Evolutionary conservation across 2,113 vertebrate species (phyloP), one percentile per base, ranked within the genome.

Genomic region (Heliornis fulica): DNA sequence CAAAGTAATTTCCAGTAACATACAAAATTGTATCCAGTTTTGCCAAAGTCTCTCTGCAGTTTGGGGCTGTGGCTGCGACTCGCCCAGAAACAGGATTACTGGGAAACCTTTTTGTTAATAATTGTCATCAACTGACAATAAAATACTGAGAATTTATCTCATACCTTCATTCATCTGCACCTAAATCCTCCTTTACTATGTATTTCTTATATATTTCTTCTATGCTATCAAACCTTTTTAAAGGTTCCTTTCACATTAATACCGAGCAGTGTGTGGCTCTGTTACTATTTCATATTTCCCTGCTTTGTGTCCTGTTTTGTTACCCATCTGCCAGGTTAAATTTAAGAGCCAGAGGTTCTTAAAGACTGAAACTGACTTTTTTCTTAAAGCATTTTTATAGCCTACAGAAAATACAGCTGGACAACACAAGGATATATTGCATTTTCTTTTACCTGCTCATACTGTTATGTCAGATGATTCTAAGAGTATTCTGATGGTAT

Each of bases 221-320:
- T 46, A 2, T 34, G 13, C 20, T 21, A 21, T 25, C 15, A 69
- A 3, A 28, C 36, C 25, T 75, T 51, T 72, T 60, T 3, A 68
- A 85, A 83, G 29, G 13, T 50, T 54, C 25, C 50, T 83, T 91
- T 77, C 14, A 51, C n/a, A 63, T 76, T 85, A 20, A 34, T 78
- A 36, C 5, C 31, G 34, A 83, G 19, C 15, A 60, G 32, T 16
- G 8, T 16, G 8, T 28, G 80, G 48, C 25, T 86, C 25, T 4
- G 3, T 59, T 80, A 6, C 57, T 85, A 5, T 72, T 77, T 17
- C 45, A 61, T 36, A 21, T 36, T 71, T 90, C 36, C 17, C 19
- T 25, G 40, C 0, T 45, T 74, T 59, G 13, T 59, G 15, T 54
- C 53, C n/a, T 54, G 0, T 22, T 56, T 23, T 38, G 26, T 83